Evolutionary conservation across 2,797 vertebrate genomes (phyloP).

Genomic region (Percopsis omiscomaycus): DNA sequence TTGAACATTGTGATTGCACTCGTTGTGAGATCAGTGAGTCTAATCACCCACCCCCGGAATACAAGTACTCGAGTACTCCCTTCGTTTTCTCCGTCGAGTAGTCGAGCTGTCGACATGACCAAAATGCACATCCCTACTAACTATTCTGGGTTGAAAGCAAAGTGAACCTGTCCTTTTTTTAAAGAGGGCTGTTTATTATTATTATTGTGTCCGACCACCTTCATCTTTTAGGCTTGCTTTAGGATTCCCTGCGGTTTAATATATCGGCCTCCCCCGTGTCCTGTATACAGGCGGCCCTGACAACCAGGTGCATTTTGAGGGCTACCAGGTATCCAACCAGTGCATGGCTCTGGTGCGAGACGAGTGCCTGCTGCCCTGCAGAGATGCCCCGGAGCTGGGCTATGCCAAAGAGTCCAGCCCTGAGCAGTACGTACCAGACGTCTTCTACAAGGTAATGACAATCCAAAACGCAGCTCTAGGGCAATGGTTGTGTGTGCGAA

Average conservation of each 20-base stretch:
- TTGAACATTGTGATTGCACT: too few relatives aligned
- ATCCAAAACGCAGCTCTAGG: background rate
- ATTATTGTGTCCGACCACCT: too few relatives aligned
- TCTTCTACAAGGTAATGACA: slow-evolving; percentile 91
- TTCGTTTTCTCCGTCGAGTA: too few relatives aligned
- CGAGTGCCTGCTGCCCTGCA: slow-evolving; percentile 94
- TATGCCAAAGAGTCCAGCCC: slow-evolving; percentile 96
- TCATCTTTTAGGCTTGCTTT: too few relatives aligned
- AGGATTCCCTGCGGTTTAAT: background rate
- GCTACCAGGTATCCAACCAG: slow-evolving; percentile 98
- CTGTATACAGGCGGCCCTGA: slow-evolving; percentile 88
- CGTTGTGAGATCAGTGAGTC: too few relatives aligned
- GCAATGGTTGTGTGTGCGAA: background rate
- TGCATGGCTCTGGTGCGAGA: slow-evolving; percentile 98
- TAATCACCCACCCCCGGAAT: background rate
- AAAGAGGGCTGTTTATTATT: too few relatives aligned
- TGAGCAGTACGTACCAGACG: slow-evolving; percentile 97
- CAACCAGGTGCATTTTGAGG: slow-evolving; percentile 99
- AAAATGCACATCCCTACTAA: background rate
- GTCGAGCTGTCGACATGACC: background rate
- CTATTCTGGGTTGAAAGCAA: too few relatives aligned
- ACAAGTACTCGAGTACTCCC: too few relatives aligned
- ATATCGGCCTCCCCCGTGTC: background rate
- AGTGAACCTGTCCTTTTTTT: too few relatives aligned
- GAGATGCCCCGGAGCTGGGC: slow-evolving; percentile 91